These are phyloP conservation scores for Coregonus ussuriensis DNA, from an alignment of 2,797 vertebrate genomes.

Conservation along the genomic window DNA sequence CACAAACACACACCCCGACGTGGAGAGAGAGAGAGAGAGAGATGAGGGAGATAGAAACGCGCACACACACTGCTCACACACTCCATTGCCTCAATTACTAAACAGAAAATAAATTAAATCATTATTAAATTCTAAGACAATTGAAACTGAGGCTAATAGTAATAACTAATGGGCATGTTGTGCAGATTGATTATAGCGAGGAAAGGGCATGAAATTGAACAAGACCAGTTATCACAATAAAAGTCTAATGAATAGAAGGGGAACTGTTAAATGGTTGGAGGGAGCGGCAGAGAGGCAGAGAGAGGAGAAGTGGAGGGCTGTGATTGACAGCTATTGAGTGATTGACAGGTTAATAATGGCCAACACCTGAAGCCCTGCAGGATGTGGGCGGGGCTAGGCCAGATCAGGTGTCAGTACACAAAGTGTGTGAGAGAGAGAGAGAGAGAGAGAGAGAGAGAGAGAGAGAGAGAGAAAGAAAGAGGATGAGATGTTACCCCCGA, in stretches of 20 bases:
- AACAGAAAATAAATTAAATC: constrained; percentile 45
- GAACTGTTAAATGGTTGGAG: constrained; percentile 23
- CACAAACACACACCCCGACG: constrained; percentile 14
- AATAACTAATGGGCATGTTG: constrained; percentile 63
- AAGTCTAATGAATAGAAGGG: constrained; percentile 42
- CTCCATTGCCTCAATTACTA: constrained; percentile 57
- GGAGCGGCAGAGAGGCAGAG: background rate
- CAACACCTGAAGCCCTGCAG: constrained; percentile 57
- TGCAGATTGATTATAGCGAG: constrained; percentile 60
- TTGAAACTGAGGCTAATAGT: constrained; percentile 53
- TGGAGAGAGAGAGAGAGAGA: too few species aligned
- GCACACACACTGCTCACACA: constrained; percentile 38
- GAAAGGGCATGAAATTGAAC: constrained; percentile 67
- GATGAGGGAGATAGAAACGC: too few species aligned
- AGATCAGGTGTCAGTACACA: constrained; percentile 56
- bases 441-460: too few species aligned
- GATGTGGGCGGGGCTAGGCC: constrained; percentile 33
- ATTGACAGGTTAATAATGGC: constrained; percentile 52
- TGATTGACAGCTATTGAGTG: constrained; percentile 43
- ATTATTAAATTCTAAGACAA: constrained; percentile 65
- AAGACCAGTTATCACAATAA: constrained; percentile 53
- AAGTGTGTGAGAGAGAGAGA: constrained; percentile 15
- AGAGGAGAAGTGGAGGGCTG: background rate
- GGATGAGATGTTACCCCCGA: too few species aligned
- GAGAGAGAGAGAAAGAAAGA: too few species aligned